phyloP scores from a whole-genome alignment of 92 coral and sea anemone genomes.

The Pocillopora grandis region DNA sequence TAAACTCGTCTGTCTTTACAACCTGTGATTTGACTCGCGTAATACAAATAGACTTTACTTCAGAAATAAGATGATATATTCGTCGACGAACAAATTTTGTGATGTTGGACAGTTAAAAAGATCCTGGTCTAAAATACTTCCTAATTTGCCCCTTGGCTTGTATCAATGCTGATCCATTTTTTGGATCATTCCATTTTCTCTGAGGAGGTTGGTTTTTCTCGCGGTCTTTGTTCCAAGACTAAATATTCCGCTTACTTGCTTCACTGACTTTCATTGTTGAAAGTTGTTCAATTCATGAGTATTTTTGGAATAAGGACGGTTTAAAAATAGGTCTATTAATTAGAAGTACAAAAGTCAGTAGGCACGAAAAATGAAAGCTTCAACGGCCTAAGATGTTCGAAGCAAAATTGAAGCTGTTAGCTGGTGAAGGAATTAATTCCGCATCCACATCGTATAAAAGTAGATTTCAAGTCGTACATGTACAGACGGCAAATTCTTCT shows the following conservation, averaged over 20 bases:
- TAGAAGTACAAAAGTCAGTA: background rate
- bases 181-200: too few species aligned
- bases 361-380: background rate
- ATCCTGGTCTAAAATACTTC: too few species aligned
- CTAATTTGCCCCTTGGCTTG: too few species aligned
- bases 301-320: background rate
- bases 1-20: background rate
- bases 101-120: background rate
- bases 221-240: conserved; percentile 20
- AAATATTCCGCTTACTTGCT: conserved; percentile 16
- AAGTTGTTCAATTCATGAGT: background rate
- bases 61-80: background rate
- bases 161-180: too few species aligned
- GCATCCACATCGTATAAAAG: too few species aligned
- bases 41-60: background rate
- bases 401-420: too few species aligned
- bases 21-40: background rate
- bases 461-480: too few species aligned
- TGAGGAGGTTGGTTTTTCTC: too few species aligned
- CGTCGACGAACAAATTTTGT: background rate
- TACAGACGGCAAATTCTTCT: too few species aligned
- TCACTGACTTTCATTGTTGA: background rate
- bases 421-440: too few species aligned
- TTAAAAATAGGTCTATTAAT: background rate
- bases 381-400: background rate